Percentiles rank a stretch among this genome's conserved stretches.
phyloP scores from a whole-genome alignment of 2,113 vertebrate species.

The Anthoscopus minutus region DNA sequence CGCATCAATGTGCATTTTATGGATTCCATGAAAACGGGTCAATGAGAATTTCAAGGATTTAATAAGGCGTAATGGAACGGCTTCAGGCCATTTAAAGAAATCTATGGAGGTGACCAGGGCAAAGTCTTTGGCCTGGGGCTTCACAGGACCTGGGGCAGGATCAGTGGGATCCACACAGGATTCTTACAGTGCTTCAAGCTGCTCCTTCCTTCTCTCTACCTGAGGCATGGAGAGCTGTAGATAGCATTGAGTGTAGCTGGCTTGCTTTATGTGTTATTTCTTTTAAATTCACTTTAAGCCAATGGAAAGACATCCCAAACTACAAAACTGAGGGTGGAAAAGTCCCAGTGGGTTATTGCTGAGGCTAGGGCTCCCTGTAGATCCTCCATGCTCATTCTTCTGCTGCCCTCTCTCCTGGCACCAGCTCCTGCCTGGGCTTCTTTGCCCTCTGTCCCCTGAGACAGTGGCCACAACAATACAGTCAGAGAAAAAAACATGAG shows the following conservation, averaged over 20 bases:
- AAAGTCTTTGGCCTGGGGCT: background rate
- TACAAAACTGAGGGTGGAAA: background rate
- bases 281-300: background rate
- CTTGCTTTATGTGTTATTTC: too few species aligned
- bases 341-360: background rate
- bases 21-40: constrained; percentile 8
- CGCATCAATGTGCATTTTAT: background rate
- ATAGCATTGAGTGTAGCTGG: background rate
- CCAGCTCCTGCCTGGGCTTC: background rate
- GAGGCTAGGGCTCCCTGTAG: background rate
- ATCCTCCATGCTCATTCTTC: background rate
- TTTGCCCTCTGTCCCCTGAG: accelerated
- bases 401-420: background rate
- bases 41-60: constrained; percentile 32
- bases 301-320: background rate
- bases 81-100: background rate
- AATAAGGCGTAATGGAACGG: background rate
- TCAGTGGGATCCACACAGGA: background rate
- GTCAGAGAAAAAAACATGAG: background rate
- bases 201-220: background rate
- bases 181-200: background rate
- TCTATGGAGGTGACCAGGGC: background rate
- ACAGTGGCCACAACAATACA: background rate
- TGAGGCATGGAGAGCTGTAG: background rate
- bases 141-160: background rate